Percentiles rank a stretch among this genome's conserved stretches.
phyloP scores from a whole-genome alignment of 2,113 vertebrate genomes.

The Lophotis ruficrista region DNA sequence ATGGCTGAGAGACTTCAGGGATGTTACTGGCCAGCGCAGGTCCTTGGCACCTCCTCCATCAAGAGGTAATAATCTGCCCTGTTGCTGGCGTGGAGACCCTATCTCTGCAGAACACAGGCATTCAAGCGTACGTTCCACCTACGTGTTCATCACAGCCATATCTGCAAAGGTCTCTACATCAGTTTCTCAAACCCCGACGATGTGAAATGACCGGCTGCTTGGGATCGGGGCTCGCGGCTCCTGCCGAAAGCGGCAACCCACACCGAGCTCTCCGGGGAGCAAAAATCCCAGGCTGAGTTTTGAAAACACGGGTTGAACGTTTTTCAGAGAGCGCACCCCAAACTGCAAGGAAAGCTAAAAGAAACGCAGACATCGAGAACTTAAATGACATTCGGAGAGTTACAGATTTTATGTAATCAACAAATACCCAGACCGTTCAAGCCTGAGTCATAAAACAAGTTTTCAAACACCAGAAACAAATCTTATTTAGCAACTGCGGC shows the following conservation, averaged over 20 bases:
- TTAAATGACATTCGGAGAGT: background rate
- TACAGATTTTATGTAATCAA: background rate
- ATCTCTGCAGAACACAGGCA: background rate
- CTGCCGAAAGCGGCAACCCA: background rate
- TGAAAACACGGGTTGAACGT: background rate
- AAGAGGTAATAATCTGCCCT: background rate
- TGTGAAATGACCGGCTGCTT: background rate
- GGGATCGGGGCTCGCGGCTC: background rate
- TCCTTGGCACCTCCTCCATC: background rate
- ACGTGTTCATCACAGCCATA: background rate
- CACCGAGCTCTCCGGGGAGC: background rate
- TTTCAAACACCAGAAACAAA: background rate
- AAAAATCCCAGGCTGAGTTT: background rate
- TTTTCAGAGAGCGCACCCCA: background rate
- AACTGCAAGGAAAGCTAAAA: background rate
- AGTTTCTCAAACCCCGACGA: background rate
- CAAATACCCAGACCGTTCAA: background rate
- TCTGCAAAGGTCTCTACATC: background rate
- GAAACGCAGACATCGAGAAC: background rate
- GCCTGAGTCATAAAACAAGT: slow-evolving; percentile 4
- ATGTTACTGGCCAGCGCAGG: background rate
- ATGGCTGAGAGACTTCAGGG: background rate
- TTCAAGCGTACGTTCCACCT: background rate
- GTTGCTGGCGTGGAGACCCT: background rate
- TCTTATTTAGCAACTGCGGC: background rate